Base-by-base conservation (phyloP, 2,797 vertebrate species). In the Aphelocoma californica region DNA sequence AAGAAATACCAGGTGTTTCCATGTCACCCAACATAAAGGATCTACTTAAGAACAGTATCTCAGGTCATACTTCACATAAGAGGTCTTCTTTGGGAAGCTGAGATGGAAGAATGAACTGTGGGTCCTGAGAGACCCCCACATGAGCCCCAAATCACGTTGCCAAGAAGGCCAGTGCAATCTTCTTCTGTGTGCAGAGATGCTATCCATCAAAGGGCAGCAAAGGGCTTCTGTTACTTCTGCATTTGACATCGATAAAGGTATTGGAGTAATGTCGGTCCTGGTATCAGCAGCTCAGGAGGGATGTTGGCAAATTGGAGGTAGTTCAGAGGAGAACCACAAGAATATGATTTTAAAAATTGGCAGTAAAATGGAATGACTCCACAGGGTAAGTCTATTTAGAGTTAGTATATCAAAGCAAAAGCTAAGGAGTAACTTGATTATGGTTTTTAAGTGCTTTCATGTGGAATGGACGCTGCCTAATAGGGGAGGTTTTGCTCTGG, bases 371-470 rank as follows among this genome's bases (percentile, higher is more conserved):
- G 42, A 93, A 71, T 51, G 36, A 87, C 36, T 95, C 45, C 64
- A 82, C 31, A 67, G 53, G 12, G 31, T 86, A 75, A 88, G 66
- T 88, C 80, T 93, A 83, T 79, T 90, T 93, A 88, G 70, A 81
- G 82, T 77, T 56, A 94, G 45, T 47, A 23, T 64, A 75, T 77
- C 71, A 88, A 88, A 87, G 66, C 57, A 84, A 94, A 94, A 91
- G 57, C 50, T 90, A 92, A 79, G 48, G 53, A 81, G 65, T 92
- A 83, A 96, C 74, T 73, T 82, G 64, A 90, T 94, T 84, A 90
- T 24, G 45, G 62, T 90, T 93, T 92, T 23, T 93, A 92, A 94
- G 80, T 84, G 71, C 80, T 92, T 90, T 93, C 45, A 77, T 44
- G 66, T 79, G 86, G 62, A 96, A 88, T 4, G 40, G 58, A 72